Percentiles rank a stretch among this genome's conserved stretches.
phyloP scores from a whole-genome alignment of 2,888 invertebrate species.

The Disparrhopalites patrizii region DNA sequence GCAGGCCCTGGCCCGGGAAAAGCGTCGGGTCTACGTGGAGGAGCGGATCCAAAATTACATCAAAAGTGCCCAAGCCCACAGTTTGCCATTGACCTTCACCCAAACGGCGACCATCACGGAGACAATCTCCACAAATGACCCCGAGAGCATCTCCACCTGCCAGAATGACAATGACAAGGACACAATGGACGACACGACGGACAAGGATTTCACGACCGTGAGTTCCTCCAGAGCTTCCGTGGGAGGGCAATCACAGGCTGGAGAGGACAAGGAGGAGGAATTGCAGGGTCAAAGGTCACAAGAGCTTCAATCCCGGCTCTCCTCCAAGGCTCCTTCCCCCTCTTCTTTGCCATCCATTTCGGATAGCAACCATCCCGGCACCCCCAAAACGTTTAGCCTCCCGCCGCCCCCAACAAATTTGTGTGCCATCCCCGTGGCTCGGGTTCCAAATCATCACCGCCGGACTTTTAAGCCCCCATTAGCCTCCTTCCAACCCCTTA shows the following conservation, averaged over 20 bases:
- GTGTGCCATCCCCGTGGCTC: conserved; percentile 39
- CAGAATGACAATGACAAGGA: conserved; percentile 2
- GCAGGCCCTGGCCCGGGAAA: conserved; percentile 47
- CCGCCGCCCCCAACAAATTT: conserved; percentile 32
- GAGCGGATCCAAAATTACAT: conserved; percentile 47
- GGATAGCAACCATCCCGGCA: conserved; percentile 27
- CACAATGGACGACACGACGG: background rate
- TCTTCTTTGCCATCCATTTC: conserved; percentile 41
- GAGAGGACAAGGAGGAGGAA: too few relatives aligned
- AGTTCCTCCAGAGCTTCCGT: background rate
- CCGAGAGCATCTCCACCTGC: conserved; percentile 9
- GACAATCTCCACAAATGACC: conserved; percentile 7
- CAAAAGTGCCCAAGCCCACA: conserved; percentile 32
- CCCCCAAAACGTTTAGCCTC: conserved; percentile 26
- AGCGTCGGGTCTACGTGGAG: conserved; percentile 46
- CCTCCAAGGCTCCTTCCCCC: background rate
- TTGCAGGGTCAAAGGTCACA: background rate
- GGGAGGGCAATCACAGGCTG: background rate
- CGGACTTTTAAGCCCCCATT: conserved; percentile 10
- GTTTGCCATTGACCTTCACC: background rate
- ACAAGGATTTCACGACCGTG: background rate
- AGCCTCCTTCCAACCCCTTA: conserved; percentile 14
- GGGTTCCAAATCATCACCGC: conserved; percentile 30
- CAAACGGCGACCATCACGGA: background rate
- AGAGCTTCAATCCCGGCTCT: conserved; percentile 15